Evolutionary conservation across 64 coral and sea anemone genomes (phyloP), one percentile per base, ranked within the genome.

Genomic region (Dendronephthya gigantea): DNA sequence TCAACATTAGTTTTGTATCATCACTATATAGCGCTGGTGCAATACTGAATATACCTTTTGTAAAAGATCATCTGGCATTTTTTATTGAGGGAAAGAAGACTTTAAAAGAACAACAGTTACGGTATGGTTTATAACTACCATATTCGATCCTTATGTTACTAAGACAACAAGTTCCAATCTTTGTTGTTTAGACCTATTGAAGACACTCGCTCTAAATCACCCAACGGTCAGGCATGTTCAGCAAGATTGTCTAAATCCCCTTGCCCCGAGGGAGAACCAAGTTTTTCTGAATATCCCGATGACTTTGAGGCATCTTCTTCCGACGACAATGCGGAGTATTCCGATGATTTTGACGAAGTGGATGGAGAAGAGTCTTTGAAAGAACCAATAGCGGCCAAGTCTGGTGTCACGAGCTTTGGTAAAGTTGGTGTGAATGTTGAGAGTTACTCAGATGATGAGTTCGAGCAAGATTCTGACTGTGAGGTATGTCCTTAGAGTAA

Each of bases 31-130:
- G 95, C 49, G 95, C 95, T 39, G 92, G 95, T 40, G 83, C 85
- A 29, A 89, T 98, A 33, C 84, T 98, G 43, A 98, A 98, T 68
- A 50, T 83, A 8, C 82, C 95, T 19, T 98, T 89, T 69, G 92
- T 98, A 9, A 92, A 98, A 72, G 87, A 93, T 32, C 95, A 93
- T 39, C 88, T 98, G 50, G 82, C 83, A 34, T 81, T 30, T 85
- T 93, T 98, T 49, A 98, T 98, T 35, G 89, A 91, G 75, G 90
- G 91, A 38, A 98, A 92, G 39, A 89, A 98, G 31, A 88, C 93
- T 50, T 49, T 98, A 19, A 92, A 98, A 48, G 92, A 98, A 9
- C 72, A 79, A 28, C 72, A 79, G 15, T 34, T 15, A 29, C 15
- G 32, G 72, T 66, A 17, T 15, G 58, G 22, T n/a, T 66, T n/a